These are phyloP conservation scores for Austrolebias charrua DNA, from an alignment of 2,797 vertebrate species.

Conservation along the genomic window DNA sequence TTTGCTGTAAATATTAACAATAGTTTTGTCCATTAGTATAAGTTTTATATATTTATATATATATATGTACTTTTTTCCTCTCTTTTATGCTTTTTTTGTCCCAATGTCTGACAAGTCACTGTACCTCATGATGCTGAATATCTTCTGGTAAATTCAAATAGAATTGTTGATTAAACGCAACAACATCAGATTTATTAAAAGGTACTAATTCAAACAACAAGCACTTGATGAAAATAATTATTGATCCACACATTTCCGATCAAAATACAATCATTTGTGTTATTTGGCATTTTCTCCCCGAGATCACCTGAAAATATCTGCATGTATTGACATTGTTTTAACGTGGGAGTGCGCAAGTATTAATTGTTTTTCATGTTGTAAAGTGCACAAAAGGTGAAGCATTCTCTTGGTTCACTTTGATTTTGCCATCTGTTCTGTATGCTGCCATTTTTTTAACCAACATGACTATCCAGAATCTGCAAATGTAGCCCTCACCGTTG, in stretches of 20 bases:
- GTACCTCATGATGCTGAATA: slow-evolving; percentile 89
- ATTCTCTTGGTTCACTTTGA: slow-evolving; percentile 78
- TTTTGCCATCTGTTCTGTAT: slow-evolving; percentile 73
- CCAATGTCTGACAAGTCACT: slow-evolving; percentile 88
- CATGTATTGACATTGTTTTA: slow-evolving; percentile 71
- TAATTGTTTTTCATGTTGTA: slow-evolving; percentile 87
- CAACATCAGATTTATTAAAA: slow-evolving; percentile 36
- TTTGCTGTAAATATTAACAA: slow-evolving; percentile 98
- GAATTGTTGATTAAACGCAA: slow-evolving; percentile 67
- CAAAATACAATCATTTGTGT: slow-evolving; percentile 55
- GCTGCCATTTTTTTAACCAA: slow-evolving; percentile 76
- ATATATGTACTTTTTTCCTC: slow-evolving; percentile 78
- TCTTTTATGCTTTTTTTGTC: slow-evolving; percentile 74
- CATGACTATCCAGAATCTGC: slow-evolving; percentile 80
- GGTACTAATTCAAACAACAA: slow-evolving; percentile 64
- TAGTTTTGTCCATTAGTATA: slow-evolving; percentile 97
- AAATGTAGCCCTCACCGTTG: slow-evolving; percentile 79
- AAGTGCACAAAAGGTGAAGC: slow-evolving; percentile 81
- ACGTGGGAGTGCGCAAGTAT: slow-evolving; percentile 94
- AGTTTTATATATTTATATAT: slow-evolving; percentile 98
- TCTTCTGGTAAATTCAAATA: slow-evolving; percentile 72
- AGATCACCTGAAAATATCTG: slow-evolving; percentile 43
- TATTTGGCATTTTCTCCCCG: slow-evolving; percentile 24
- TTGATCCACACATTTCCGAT: slow-evolving; percentile 47
- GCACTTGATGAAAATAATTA: slow-evolving; percentile 66